Evolutionary conservation across 2,797 vertebrate species (phyloP), one percentile per base, ranked within the genome.

Genomic region (Semotilus atromaculatus): DNA sequence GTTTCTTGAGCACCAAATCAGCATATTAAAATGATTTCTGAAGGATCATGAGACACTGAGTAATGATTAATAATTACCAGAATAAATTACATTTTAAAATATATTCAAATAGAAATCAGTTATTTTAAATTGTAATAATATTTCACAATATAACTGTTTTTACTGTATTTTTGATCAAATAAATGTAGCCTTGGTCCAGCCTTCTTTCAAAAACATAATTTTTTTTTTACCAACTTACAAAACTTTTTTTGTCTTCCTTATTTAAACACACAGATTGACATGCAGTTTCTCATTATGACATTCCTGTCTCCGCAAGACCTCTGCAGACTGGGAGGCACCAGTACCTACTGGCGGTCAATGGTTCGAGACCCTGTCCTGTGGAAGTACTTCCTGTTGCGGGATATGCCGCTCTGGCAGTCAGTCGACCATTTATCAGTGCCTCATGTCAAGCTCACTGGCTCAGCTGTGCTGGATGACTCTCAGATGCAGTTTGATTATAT

Each of bases 331-430:
- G 97, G 97, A 85, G 95, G 95, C 85, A 96, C 96, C 11, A 96
- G 93, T 90, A 93, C 23, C 4, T 98, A 98, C 36, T 99, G 98
- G 98, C 95, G 95, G 76, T 92, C 91, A 26, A 90, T 96, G 86
- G 96, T 97, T 14, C 93, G 92, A 87, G 98, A 99, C 88, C 97
- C 96, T 0, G 87, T 99, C 89, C 92, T 99, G 62, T 99, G 98
- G 98, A 95, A 94, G 84, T 97, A 96, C 86, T 96, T 98, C 88
- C 92, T 99, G 66, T 82, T 97, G 71, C 93, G 97, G 64, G 98
- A 98, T 90, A 93, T 97, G 87, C 95, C 95, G 0, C 76, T 90
- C 21, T 99, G 98, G 97, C 86, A 94, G 16, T 97, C 97, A 5
- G 92, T 98, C 74, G 96, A 98, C 88, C 96, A 97, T 91, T 89